Evolutionary conservation across 2,797 vertebrate genomes (phyloP).

Genomic region (Todus mexicanus): DNA sequence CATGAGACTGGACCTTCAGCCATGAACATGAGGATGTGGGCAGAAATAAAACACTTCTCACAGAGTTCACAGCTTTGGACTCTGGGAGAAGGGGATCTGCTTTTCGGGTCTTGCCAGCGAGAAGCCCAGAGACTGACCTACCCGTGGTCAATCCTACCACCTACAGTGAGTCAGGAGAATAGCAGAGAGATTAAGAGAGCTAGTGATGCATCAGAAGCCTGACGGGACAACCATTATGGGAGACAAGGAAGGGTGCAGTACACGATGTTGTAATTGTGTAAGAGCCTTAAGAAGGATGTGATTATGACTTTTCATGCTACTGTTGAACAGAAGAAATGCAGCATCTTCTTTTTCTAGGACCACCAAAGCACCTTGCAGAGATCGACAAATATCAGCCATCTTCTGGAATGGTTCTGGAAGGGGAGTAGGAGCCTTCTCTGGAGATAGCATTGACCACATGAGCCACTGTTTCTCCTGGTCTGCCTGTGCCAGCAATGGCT

Average conservation of each 20-base stretch:
- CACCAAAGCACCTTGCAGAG: background rate
- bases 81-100: background rate
- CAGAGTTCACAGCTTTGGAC: background rate
- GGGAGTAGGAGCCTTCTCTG: background rate
- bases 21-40: rapidly evolving
- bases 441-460: rapidly evolving
- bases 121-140: background rate
- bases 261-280: background rate
- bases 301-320: background rate
- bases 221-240: background rate
- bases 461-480: background rate
- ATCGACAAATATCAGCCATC: background rate
- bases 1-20: background rate
- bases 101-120: background rate
- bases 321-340: background rate
- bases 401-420: background rate
- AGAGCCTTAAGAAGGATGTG: background rate
- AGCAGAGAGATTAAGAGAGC: background rate
- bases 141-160: background rate
- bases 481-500: rapidly evolving
- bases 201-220: background rate
- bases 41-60: background rate
- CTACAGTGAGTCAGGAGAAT: background rate
- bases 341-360: background rate
- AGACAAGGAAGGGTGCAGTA: background rate